A percentile compares a stretch with the other conserved stretches of the same genome.
These are phyloP conservation scores for Myrmophylax atrothorax DNA, from an alignment of 2,113 vertebrate species.

Conservation along the genomic window DNA sequence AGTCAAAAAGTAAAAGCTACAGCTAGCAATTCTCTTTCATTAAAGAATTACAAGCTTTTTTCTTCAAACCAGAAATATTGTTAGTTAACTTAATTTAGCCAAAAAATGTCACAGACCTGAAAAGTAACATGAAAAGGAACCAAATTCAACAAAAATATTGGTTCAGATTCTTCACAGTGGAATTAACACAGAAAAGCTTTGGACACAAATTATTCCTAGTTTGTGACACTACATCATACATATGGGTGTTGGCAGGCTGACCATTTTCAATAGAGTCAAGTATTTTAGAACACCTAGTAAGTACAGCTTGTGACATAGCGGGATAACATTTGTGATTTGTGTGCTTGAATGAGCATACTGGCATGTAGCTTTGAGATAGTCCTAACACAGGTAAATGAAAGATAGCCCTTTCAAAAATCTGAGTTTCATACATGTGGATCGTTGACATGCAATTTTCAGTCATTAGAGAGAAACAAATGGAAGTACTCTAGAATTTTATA, in stretches of 20 bases:
- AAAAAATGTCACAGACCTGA: background rate
- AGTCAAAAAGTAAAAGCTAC: background rate
- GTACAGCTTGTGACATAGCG: background rate
- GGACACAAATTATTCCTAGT: background rate
- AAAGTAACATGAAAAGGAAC: background rate
- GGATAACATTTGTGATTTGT: background rate
- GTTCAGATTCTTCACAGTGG: background rate
- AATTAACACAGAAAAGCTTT: background rate
- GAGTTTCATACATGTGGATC: background rate
- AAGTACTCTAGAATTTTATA: background rate
- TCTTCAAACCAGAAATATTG: background rate
- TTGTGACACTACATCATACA: background rate
- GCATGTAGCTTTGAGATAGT: background rate
- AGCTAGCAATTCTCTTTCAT: background rate
- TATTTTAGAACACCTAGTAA: background rate
- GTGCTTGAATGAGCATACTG: background rate
- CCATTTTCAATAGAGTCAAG: background rate
- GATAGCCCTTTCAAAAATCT: background rate
- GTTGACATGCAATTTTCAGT: background rate
- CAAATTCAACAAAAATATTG: slow-evolving; percentile 45
- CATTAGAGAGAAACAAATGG: background rate
- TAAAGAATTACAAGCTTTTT: background rate
- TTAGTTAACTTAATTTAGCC: background rate
- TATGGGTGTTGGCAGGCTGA: background rate
- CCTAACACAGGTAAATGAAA: background rate